phyloP scores from a whole-genome alignment of 2,113 vertebrate species.

The Menidia beryllina region DNA sequence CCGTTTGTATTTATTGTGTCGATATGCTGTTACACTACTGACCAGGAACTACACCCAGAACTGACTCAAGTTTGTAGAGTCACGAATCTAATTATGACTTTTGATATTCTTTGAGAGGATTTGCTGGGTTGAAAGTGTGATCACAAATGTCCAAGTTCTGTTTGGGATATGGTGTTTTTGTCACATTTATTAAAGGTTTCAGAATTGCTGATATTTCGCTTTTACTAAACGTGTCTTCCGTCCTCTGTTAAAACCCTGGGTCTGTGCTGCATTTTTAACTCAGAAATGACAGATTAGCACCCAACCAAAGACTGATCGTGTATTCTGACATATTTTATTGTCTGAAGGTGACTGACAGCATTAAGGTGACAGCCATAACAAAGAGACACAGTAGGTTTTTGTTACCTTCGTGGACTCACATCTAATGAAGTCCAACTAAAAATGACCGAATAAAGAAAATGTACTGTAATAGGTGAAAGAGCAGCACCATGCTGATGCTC shows the following conservation, averaged over 20 bases:
- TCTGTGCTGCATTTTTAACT: too few species aligned
- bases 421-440: too few species aligned
- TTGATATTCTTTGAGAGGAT: conserved; percentile 6
- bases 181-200: conserved; percentile 55
- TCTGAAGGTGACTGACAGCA: not conserved
- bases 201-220: conserved; percentile 2
- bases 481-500: too few species aligned
- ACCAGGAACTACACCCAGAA: not conserved
- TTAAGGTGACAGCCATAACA: too few species aligned
- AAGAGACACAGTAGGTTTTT: too few species aligned
- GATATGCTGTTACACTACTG: conserved; percentile 40
- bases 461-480: too few species aligned
- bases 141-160: conserved; percentile 13
- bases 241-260: not conserved
- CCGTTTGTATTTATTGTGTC: conserved; percentile 49
- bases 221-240: not conserved
- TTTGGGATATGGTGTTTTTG: conserved; percentile 32
- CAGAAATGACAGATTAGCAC: not conserved
- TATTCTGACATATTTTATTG: not conserved
- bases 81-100: conserved; percentile 4
- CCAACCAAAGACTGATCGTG: not conserved
- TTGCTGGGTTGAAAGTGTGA: conserved; percentile 5
- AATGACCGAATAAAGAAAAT: too few species aligned
- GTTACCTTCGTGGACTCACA: too few species aligned
- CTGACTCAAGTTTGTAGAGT: conserved; percentile 3